phyloP scores from a whole-genome alignment of 2,888 invertebrate species.

The Apantesis nais region DNA sequence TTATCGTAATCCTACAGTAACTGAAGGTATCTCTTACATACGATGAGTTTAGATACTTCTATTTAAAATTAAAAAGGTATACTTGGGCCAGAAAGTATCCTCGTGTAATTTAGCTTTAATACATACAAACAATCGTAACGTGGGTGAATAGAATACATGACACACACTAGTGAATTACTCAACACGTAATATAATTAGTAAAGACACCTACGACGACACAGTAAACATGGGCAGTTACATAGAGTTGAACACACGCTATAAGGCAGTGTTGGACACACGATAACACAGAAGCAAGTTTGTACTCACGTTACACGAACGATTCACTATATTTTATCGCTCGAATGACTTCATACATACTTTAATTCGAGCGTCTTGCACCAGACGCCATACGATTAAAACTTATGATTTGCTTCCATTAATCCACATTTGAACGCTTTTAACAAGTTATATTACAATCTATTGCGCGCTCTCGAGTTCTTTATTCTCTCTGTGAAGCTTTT shows the following conservation, averaged over 20 bases:
- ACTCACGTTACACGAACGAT: slow-evolving; percentile 33
- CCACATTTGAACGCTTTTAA: background rate
- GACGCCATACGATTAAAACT: slow-evolving; percentile 20
- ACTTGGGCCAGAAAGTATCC: background rate
- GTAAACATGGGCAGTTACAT: slow-evolving; percentile 49
- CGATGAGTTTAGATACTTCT: background rate
- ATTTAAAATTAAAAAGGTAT: background rate
- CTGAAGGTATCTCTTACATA: too few relatives aligned
- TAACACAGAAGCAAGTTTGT: slow-evolving; percentile 31
- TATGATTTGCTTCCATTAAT: background rate
- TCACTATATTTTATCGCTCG: slow-evolving; percentile 22
- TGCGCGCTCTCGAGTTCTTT: background rate
- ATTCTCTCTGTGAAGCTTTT: background rate
- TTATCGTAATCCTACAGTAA: too few relatives aligned
- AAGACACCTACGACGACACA: slow-evolving; percentile 18
- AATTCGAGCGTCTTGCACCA: slow-evolving; percentile 31
- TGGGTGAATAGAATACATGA: background rate
- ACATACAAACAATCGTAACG: background rate
- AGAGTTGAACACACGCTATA: slow-evolving; percentile 66
- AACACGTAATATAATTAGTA: slow-evolving; percentile 7
- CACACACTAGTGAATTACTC: background rate
- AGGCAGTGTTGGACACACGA: slow-evolving; percentile 57
- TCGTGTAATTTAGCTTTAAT: background rate
- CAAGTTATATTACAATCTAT: background rate
- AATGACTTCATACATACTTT: slow-evolving; percentile 31